Evolutionary conservation across 2,797 vertebrate genomes (phyloP).

Genomic region (Myotis vivesi): DNA sequence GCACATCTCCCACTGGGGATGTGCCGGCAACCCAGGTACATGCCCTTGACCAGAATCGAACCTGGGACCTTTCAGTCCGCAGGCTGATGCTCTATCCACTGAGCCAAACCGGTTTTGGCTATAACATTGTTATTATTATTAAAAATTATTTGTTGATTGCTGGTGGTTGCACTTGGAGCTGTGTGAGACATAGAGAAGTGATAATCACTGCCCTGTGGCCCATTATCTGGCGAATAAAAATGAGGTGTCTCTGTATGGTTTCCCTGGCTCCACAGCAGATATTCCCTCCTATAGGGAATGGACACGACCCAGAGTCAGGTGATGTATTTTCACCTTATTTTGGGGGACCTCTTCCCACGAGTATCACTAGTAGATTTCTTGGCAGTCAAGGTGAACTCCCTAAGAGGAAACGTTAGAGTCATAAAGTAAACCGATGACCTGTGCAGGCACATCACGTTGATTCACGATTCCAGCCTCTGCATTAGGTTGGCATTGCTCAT

Average conservation of each 20-base stretch:
- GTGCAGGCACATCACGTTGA: not conserved
- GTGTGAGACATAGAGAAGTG: not conserved
- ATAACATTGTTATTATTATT: constrained; percentile 55
- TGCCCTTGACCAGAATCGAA: no score
- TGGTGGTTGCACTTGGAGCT: not conserved
- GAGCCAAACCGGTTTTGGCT: no score
- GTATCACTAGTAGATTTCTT: not conserved
- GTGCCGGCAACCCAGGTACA: no score
- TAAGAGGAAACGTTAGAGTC: not conserved
- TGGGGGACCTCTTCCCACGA: not conserved
- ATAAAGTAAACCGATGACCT: not conserved
- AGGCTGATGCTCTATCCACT: no score
- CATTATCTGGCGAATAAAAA: constrained; percentile 39
- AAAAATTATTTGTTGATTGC: constrained; percentile 59
- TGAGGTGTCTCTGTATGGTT: fast-evolving
- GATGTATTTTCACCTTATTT: not conserved
- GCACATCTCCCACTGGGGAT: no score
- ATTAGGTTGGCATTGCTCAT: not conserved
- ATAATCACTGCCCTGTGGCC: not conserved
- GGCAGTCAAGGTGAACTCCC: not conserved
- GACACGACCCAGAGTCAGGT: not conserved
- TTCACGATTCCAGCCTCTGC: not conserved
- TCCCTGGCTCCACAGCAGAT: not conserved
- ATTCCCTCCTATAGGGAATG: not conserved
- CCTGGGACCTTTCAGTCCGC: no score